Conservation (phyloP, 2,797 vertebrate species). For the Pempheris klunzingeri region DNA sequence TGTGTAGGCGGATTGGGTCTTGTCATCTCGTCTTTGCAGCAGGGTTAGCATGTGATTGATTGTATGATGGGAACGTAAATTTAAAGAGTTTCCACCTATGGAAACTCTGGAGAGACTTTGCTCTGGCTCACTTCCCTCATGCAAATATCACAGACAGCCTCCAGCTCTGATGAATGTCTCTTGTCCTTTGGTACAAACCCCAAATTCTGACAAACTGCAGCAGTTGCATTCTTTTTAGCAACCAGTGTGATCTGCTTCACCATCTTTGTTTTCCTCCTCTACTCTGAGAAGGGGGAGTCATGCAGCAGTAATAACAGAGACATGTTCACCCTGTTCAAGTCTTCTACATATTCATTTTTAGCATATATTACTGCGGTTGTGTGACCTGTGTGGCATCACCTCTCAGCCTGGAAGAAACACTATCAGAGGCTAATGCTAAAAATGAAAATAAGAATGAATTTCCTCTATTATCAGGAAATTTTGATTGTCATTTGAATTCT, state of each 20-base stretch:
- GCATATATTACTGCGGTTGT: not conserved
- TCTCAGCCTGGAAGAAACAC: not conserved
- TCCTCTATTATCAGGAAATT: too few relatives aligned
- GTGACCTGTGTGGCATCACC: not conserved
- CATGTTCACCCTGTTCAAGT: not conserved
- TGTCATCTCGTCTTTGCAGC: constrained; percentile 27
- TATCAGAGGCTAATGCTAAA: not conserved
- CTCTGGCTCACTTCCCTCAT: constrained; percentile 6
- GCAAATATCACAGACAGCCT: constrained; percentile 6
- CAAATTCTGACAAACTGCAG: constrained; percentile 1
- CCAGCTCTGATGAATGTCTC: not conserved
- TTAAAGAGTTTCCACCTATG: constrained; percentile 16
- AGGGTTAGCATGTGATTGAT: constrained; percentile 33
- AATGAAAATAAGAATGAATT: not conserved
- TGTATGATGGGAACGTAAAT: constrained; percentile 21
- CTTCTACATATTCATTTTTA: not conserved
- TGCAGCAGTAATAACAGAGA: too few relatives aligned
- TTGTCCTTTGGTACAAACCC: not conserved
- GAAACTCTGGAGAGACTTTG: not conserved
- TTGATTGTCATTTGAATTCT: not conserved
- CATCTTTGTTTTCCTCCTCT: not conserved
- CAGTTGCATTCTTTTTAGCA: not conserved
- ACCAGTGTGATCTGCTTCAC: constrained; percentile 7
- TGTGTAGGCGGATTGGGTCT: not conserved
- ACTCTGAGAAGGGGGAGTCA: not conserved